Conservation (phyloP, 2,113 vertebrate genomes). For the Cynopterus brachyotis region DNA sequence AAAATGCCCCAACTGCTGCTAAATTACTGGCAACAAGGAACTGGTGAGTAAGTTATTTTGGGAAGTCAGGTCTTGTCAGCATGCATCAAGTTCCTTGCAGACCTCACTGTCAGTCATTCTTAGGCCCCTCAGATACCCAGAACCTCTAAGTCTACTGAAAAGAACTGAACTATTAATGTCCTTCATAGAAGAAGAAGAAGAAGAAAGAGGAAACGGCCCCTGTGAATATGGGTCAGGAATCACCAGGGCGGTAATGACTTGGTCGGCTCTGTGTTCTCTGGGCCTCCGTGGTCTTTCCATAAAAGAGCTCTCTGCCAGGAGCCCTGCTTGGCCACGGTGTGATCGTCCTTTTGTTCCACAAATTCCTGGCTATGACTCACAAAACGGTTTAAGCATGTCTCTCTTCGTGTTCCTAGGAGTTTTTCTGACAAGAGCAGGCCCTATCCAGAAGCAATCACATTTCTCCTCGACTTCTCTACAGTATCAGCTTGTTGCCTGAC, state of each 20-base stretch:
- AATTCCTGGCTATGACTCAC: slow-evolving; percentile 65
- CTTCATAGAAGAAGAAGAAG: slow-evolving; percentile 50
- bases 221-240: slow-evolving; percentile 75
- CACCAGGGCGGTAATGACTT: slow-evolving; percentile 72
- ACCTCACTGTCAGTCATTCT: slow-evolving; percentile 65
- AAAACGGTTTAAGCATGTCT: slow-evolving; percentile 37
- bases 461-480: slow-evolving; percentile 50
- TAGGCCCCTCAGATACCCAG: slow-evolving; percentile 57
- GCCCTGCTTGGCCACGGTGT: slow-evolving; percentile 46
- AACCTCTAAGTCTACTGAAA: slow-evolving; percentile 64
- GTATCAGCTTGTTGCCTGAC: slow-evolving; percentile 22
- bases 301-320: slow-evolving; percentile 61
- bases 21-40: slow-evolving; percentile 49
- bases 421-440: slow-evolving; percentile 63
- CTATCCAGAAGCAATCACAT: slow-evolving; percentile 35
- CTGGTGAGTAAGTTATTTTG: slow-evolving; percentile 63
- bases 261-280: slow-evolving; percentile 28
- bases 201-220: slow-evolving; percentile 40
- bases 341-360: slow-evolving; percentile 66
- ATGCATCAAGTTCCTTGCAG: slow-evolving; percentile 54
- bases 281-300: slow-evolving; percentile 69
- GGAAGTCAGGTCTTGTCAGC: slow-evolving; percentile 71
- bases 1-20: slow-evolving; percentile 50
- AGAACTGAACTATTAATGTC: slow-evolving; percentile 66
- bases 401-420: slow-evolving; percentile 61